Base-by-base conservation (phyloP, 2,797 vertebrate genomes). In the Arrhamphus sclerolepis region DNA sequence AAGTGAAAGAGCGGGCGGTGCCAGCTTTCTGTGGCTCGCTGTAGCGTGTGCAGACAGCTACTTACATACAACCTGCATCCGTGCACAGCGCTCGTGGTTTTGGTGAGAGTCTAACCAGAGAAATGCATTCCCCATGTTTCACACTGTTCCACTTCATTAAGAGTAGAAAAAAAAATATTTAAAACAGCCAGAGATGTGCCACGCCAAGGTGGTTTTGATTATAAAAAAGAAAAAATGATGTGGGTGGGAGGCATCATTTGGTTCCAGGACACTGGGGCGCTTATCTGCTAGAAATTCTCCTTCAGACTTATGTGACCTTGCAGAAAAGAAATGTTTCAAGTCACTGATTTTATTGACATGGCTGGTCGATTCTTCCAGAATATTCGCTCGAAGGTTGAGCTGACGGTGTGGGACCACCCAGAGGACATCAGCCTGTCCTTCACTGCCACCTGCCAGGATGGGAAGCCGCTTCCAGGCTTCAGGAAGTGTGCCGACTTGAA, bases 321-420 rank as follows among this genome's bases (percentile, higher is more conserved):
- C 24, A n/a, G n/a, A n/a, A 26, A 26, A 26, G 24, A 26, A 26
- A 26, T 34, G 10, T 9, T 38, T 38, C 7, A 38, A 38, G 13
- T 34, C 31, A 28, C 26, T 34, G 5, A 7, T 14, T 38, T 38
- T 38, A 3, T 38, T 14, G 2, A 38, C 34, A 7, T 14, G 24
- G 17, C n/a, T 16, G 28, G 4, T 17, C 16, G 39, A 18, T 65
- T n/a, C 65, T 49, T 26, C 3, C 85, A 99, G 98, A 98, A 95
- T 78, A 98, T 99, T 79, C 95, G 97, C 16, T 98, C 98, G 13
- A 97, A 98, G 84, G 97, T 99, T 81, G 98, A 99, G 82, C 90
- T 99, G 71, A 96, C 95, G 0, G 96, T 98, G 19, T 96, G 94
- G 93, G 95, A 99, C 81, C 95, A 94, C 62, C 97, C 97, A 0